Percentiles rank a stretch among this genome's conserved stretches.
Conservation (phyloP, 2,888 invertebrate species). For the Amphipyra berbera region DNA sequence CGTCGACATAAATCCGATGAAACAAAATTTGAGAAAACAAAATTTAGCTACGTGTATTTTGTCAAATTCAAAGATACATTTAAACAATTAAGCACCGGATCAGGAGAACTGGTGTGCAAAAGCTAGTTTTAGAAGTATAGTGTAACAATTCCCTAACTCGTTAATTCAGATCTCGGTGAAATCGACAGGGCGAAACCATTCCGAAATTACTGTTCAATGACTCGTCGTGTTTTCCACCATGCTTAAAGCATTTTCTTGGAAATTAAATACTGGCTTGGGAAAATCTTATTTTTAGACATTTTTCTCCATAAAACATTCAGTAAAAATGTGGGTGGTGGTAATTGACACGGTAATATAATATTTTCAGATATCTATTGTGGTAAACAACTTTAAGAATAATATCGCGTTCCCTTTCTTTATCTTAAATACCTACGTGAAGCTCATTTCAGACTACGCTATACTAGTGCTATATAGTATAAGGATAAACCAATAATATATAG, state of each 20-base stretch:
- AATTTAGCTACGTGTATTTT: neutral
- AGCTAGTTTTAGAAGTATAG: conserved; percentile 14
- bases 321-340: conserved; percentile 3
- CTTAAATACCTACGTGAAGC: no score
- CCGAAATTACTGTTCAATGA: conserved; percentile 76
- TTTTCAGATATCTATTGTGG: neutral
- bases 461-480: no score
- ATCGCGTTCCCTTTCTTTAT: no score
- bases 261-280: conserved; percentile 53
- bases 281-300: conserved; percentile 28
- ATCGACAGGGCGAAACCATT: conserved; percentile 77
- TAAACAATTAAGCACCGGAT: conserved; percentile 1
- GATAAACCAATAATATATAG: no score
- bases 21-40: no score
- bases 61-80: conserved; percentile 4
- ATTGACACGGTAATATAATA: conserved; percentile 10
- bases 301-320: conserved; percentile 10
- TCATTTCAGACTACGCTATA: no score
- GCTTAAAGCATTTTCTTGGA: conserved; percentile 52
- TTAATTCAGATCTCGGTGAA: conserved; percentile 77
- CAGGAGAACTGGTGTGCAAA: conserved; percentile 14
- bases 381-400: no score
- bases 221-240: conserved; percentile 68
- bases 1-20: no score
- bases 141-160: conserved; percentile 63